Percentiles rank a stretch among this genome's conserved stretches.
These are phyloP conservation scores for Phalanger gymnotis DNA, from an alignment of 2,797 vertebrate species.

Conservation along the genomic window DNA sequence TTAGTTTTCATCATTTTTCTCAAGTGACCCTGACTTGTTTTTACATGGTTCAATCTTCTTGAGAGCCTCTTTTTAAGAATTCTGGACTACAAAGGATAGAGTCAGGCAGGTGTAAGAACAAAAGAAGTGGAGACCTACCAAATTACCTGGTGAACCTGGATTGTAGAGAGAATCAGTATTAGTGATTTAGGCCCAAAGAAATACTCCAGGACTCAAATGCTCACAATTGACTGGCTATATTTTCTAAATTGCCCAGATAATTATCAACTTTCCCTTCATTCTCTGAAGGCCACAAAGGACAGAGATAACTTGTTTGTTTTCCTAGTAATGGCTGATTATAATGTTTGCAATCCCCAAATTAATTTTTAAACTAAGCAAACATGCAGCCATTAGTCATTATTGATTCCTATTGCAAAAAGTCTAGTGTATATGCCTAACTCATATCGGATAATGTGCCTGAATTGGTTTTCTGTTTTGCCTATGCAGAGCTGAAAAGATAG, in stretches of 20 bases:
- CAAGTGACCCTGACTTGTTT: not conserved
- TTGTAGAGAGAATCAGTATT: not conserved
- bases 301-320: not conserved
- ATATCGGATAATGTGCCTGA: constrained; percentile 29
- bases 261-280: not conserved
- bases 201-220: not conserved
- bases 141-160: not conserved
- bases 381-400: constrained; percentile 40
- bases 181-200: not conserved
- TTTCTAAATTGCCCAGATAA: not conserved
- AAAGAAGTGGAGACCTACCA: not conserved
- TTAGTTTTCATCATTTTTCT: not conserved
- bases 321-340: constrained; percentile 5
- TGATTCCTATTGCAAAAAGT: constrained; percentile 33
- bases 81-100: not conserved
- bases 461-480: constrained; percentile 25
- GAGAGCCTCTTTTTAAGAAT: not conserved
- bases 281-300: not conserved
- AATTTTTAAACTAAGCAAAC: constrained; percentile 40
- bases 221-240: not conserved
- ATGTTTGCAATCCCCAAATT: constrained; percentile 17
- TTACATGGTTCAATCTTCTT: not conserved
- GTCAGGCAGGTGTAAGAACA: not conserved
- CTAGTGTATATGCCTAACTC: not conserved
- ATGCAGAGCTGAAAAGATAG: not conserved